Conservation (phyloP, 37 sponge, comb jelly and placozoan species). For the Crambe crambe region DNA sequence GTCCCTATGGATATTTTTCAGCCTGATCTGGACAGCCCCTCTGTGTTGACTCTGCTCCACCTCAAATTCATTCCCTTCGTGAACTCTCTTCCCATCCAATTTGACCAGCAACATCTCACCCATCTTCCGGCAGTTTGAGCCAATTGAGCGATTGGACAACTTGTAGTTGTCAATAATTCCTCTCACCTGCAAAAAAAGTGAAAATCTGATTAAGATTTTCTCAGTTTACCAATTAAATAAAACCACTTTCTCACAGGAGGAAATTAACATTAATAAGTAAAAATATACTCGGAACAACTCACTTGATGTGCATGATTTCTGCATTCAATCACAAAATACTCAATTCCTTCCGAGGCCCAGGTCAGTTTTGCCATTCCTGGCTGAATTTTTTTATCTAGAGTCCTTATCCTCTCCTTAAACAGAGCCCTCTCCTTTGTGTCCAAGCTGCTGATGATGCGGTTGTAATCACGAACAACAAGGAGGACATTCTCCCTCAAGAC, state of each 20-base stretch:
- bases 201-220: no score
- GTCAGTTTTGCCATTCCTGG: slow-evolving; percentile 96
- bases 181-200: slow-evolving; percentile 6
- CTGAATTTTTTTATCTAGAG: slow-evolving; percentile 91
- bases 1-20: slow-evolving; percentile 77
- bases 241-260: background rate
- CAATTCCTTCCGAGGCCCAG: slow-evolving; percentile 93
- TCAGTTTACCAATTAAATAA: no score
- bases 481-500: slow-evolving; percentile 93
- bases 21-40: slow-evolving; percentile 35
- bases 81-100: slow-evolving; percentile 85
- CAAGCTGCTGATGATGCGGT: slow-evolving; percentile 82
- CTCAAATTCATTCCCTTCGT: slow-evolving; percentile 87
- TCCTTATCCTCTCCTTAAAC: slow-evolving; percentile 85
- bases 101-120: slow-evolving; percentile 85
- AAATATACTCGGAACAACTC: slow-evolving; percentile 1
- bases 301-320: slow-evolving; percentile 80
- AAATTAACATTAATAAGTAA: background rate
- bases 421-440: slow-evolving; percentile 85
- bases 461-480: slow-evolving; percentile 96
- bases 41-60: slow-evolving; percentile 87
- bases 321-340: slow-evolving; percentile 89
- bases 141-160: slow-evolving; percentile 73
- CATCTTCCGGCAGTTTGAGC: slow-evolving; percentile 77
- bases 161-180: slow-evolving; percentile 82